phyloP scores from a whole-genome alignment of 2,113 vertebrate species.

The Amia ocellicauda region DNA sequence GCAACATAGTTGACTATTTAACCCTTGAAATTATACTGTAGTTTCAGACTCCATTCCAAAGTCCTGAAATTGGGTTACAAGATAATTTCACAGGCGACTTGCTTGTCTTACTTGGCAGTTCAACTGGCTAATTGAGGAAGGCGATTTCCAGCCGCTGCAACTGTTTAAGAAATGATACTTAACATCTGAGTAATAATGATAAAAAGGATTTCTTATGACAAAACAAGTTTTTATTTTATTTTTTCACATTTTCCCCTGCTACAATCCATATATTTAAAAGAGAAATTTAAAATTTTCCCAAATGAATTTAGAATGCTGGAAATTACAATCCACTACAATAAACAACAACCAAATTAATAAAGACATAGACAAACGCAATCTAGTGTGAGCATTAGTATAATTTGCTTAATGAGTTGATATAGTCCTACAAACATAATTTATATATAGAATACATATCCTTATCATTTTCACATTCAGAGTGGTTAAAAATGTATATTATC shows the following conservation, averaged over 20 bases:
- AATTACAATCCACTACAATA: no score
- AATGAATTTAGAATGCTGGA: background rate
- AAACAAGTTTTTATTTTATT: slow-evolving; percentile 24
- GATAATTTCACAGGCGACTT: slow-evolving; percentile 81
- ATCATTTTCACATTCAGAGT: no score
- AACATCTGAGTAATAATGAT: slow-evolving; percentile 57
- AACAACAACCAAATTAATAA: no score
- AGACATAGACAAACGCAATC: no score
- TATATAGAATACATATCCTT: no score
- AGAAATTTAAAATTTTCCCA: slow-evolving; percentile 12
- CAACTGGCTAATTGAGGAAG: slow-evolving; percentile 77
- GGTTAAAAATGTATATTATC: no score
- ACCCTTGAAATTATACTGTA: slow-evolving; percentile 68
- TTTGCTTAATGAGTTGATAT: no score
- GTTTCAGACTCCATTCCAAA: slow-evolving; percentile 72
- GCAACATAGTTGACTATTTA: slow-evolving; percentile 63
- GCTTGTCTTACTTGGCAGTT: slow-evolving; percentile 79
- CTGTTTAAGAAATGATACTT: slow-evolving; percentile 66
- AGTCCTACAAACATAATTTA: no score
- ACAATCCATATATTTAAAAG: slow-evolving; percentile 19
- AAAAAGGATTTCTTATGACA: slow-evolving; percentile 40
- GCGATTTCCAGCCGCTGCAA: slow-evolving; percentile 66
- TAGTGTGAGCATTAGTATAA: no score
- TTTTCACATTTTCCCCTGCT: slow-evolving; percentile 20
- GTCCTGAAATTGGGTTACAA: slow-evolving; percentile 76